phyloP scores from a whole-genome alignment of 2,888 invertebrate genomes.

The Tenodera sinensis region DNA sequence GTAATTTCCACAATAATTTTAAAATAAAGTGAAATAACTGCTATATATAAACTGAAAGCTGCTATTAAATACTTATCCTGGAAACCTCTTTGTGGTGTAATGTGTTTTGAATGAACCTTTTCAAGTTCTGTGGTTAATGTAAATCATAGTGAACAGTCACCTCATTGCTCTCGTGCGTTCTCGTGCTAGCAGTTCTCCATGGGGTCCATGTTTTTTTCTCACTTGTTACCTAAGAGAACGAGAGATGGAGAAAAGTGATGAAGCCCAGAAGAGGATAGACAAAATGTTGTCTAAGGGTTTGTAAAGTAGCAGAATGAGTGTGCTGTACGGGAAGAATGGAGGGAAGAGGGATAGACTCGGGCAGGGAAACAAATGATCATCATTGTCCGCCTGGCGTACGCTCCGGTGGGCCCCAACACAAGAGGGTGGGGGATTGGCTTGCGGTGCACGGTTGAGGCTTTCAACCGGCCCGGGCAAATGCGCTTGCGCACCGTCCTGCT shows the following conservation, averaged over 20 bases:
- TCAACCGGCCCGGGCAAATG: not conserved
- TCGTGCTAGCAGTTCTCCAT: not conserved
- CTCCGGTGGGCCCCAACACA: not conserved
- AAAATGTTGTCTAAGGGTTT: not conserved
- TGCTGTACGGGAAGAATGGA: not conserved
- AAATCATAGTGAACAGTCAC: no score
- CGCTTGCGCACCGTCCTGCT: not conserved
- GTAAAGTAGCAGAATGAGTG: not conserved
- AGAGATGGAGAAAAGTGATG: not conserved
- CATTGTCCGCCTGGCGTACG: not conserved
- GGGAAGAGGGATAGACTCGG: not conserved
- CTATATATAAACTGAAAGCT: no score
- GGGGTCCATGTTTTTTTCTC: not conserved
- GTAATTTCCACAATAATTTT: no score
- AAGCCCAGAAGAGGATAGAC: not conserved
- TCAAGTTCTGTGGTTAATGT: no score
- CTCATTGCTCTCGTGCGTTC: not conserved
- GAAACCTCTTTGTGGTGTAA: no score
- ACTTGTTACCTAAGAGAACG: not conserved
- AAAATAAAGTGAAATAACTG: no score
- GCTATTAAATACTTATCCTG: no score
- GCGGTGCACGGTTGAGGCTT: not conserved
- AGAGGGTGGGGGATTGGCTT: not conserved
- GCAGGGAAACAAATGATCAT: slow-evolving; percentile 14
- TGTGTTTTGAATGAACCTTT: no score